A percentile compares a stretch with the other conserved stretches of the same genome.
Evolutionary conservation across 23 tunicate genomes (phyloP).

Genomic region (Trididemnum nubilum): DNA sequence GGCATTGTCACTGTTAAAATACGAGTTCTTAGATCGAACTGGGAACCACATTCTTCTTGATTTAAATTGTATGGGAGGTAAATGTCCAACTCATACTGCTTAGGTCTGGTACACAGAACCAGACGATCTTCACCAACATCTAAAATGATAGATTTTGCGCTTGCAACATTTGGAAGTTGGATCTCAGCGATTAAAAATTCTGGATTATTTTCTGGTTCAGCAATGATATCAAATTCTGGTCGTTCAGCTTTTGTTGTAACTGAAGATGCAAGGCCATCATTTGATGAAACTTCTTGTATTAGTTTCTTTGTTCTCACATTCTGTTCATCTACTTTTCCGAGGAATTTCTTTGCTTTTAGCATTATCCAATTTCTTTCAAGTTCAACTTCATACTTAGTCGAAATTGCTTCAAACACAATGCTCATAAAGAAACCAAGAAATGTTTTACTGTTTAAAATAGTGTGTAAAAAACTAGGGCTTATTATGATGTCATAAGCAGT

Average conservation of each 20-base stretch:
- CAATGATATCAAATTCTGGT: constrained; percentile 54
- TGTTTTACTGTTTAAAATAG: constrained; percentile 53
- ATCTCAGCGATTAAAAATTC: constrained; percentile 77
- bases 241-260: constrained; percentile 35
- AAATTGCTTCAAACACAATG: constrained; percentile 75
- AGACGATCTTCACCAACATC: constrained; percentile 92
- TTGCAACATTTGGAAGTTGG: constrained; percentile 45
- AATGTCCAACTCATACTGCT: constrained; percentile 62
- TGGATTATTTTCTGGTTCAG: constrained; percentile 78
- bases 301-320: constrained; percentile 62
- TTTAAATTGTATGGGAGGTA: constrained; percentile 70
- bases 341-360: constrained; percentile 67
- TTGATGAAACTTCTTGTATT: constrained; percentile 68
- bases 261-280: constrained; percentile 1
- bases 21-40: constrained; percentile 59
- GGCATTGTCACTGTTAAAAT: constrained; percentile 82
- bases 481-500: constrained; percentile 87
- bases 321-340: constrained; percentile 77
- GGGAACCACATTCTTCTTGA: constrained; percentile 87
- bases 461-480: constrained; percentile 64
- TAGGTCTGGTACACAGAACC: constrained; percentile 75
- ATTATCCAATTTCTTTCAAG: constrained; percentile 81
- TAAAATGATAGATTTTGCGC: constrained; percentile 61
- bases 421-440: constrained; percentile 94
- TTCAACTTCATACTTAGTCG: constrained; percentile 59